These are phyloP conservation scores for Helarctos malayanus DNA, from an alignment of 2,797 vertebrate genomes.

Conservation along the genomic window DNA sequence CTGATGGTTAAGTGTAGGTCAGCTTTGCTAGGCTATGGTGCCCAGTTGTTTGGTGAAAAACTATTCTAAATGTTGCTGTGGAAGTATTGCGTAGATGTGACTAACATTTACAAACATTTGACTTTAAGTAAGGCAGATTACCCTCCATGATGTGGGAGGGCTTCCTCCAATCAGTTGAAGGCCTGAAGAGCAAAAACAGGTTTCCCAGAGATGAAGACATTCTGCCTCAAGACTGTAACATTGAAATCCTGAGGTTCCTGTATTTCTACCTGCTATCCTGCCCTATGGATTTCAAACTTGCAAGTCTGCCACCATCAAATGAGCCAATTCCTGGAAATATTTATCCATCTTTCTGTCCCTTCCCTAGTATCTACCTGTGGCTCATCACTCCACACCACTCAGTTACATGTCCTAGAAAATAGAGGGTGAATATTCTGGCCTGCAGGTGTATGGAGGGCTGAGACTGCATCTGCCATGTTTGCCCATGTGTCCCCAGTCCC, in stretches of 20 bases:
- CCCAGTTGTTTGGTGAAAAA: neutral
- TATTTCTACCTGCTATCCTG: neutral
- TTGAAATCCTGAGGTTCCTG: neutral
- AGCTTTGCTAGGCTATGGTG: neutral
- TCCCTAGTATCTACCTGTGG: neutral
- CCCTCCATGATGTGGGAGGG: neutral
- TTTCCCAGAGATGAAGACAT: neutral
- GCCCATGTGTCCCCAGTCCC: neutral
- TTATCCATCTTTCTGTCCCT: neutral
- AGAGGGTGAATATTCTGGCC: neutral
- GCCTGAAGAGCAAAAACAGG: neutral
- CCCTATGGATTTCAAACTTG: neutral
- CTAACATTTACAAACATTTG: neutral
- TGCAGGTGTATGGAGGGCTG: neutral
- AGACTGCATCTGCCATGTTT: neutral
- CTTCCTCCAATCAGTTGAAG: neutral
- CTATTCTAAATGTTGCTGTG: neutral
- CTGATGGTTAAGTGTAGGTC: neutral
- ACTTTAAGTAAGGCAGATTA: neutral
- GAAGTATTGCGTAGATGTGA: neutral
- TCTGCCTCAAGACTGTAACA: neutral
- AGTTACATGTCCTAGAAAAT: neutral
- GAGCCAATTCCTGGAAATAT: conserved; percentile 16
- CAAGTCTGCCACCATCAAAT: neutral
- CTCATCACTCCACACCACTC: neutral